phyloP scores from a whole-genome alignment of 2,888 invertebrate genomes.

The Scaeva pyrastri region DNA sequence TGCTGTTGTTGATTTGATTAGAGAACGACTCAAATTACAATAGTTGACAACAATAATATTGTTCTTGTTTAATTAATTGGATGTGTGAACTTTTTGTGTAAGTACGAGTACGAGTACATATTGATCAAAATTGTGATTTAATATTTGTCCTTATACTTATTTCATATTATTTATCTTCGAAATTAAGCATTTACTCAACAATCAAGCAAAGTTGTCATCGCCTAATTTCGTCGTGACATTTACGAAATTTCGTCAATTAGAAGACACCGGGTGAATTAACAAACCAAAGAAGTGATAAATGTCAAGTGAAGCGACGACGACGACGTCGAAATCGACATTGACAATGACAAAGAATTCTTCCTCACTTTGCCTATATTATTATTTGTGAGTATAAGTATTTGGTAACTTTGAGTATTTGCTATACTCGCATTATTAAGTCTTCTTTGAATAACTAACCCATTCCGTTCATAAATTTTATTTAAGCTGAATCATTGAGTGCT shows the following conservation, averaged over 20 bases:
- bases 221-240: not conserved
- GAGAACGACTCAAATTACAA: no score
- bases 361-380: no score
- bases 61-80: no score
- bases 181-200: no score
- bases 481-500: constrained; percentile 52
- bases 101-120: no score
- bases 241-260: not conserved
- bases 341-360: not conserved
- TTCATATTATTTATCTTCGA: no score
- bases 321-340: no score
- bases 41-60: no score
- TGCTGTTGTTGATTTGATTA: no score
- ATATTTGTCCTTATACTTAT: no score
- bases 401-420: not conserved
- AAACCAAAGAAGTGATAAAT: constrained; percentile 15
- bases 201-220: not conserved
- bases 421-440: not conserved
- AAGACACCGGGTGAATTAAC: not conserved
- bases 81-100: no score
- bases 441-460: not conserved
- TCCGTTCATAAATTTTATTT: constrained; percentile 28
- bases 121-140: no score
- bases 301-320: constrained; percentile 20
- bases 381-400: not conserved